Evolutionary conservation across 1,140 invertebrate species (phyloP), one percentile per base, ranked within the genome.

Genomic region (Cherax quadricarinatus): DNA sequence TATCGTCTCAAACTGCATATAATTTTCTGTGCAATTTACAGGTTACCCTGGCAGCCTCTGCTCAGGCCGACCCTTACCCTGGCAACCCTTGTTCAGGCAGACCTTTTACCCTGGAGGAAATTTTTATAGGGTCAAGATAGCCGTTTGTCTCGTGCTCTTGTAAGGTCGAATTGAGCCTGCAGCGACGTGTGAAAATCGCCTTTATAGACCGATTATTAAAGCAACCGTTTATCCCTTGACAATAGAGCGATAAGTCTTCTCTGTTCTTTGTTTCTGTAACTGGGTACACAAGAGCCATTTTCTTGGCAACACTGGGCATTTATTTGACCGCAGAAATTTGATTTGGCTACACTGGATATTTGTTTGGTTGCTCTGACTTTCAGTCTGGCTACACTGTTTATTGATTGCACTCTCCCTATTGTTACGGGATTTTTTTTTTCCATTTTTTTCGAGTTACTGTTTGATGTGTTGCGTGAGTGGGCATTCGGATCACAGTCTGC

Each of bases 241-340:
- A 73, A 18, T 51, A 60, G 84, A 84, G 30, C 86, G 57, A 88
- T 88, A 62, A 79, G 30, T 88, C 86, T 80, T 88, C 86, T 48
- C 49, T 18, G 75, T 5, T 41, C 86, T 81, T 88, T 79, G 86
- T 88, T 88, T 88, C 86, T 88, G 70, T 88, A 88, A 88, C 75
- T 81, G 51, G 86, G 86, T 81, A 88, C 86, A 80, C 86, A 57
- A n/a, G 60, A 21, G 48, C 62, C 73, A 88, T 62, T 79, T 48
- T 57, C 75, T 48, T 80, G 10, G 62, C 85, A 41, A 75, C 70
- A 75, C 70, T 75, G 70, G 18, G 5, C 24, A 75, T 75, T 75
- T 30, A 75, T 75, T 30, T 30, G 9, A 14, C 9, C 53, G 53
- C 66, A 70, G 3, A n/a, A 18, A 6, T 70, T 21, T 3, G 66